Conservation (phyloP, 2,113 vertebrate species). For the Nothocercus julius region DNA sequence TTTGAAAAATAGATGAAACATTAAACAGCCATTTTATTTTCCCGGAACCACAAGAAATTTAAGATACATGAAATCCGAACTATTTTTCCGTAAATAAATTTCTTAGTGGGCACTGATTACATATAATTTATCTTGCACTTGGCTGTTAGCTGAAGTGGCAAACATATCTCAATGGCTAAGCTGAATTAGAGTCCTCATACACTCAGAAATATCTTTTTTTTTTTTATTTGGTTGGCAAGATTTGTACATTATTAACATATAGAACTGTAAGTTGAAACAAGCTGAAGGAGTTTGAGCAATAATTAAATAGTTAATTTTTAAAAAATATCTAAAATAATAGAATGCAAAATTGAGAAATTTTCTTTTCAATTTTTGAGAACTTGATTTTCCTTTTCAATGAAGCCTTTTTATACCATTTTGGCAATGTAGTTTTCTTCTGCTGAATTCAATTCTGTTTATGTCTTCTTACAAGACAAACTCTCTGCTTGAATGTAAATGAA, state of each 20-base stretch:
- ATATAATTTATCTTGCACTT: neutral
- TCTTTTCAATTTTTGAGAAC: neutral
- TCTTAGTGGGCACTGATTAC: neutral
- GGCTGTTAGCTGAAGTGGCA: neutral
- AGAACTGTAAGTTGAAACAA: neutral
- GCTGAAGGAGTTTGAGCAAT: neutral
- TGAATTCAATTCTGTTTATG: neutral
- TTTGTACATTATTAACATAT: neutral
- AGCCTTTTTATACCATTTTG: neutral
- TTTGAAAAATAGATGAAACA: neutral
- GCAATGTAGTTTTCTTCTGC: neutral
- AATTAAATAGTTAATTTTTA: neutral
- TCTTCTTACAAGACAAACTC: constrained; percentile 3
- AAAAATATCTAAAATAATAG: neutral
- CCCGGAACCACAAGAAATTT: neutral
- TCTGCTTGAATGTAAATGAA: neutral
- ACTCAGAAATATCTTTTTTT: neutral
- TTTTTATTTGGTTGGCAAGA: neutral
- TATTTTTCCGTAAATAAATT: neutral
- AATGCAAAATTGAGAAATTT: neutral
- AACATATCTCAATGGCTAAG: neutral
- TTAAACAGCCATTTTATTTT: neutral
- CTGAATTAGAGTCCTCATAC: neutral
- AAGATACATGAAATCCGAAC: neutral
- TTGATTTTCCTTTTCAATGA: neutral